phyloP scores from a whole-genome alignment of 2,113 vertebrate genomes.

The Etheostoma cragini region DNA sequence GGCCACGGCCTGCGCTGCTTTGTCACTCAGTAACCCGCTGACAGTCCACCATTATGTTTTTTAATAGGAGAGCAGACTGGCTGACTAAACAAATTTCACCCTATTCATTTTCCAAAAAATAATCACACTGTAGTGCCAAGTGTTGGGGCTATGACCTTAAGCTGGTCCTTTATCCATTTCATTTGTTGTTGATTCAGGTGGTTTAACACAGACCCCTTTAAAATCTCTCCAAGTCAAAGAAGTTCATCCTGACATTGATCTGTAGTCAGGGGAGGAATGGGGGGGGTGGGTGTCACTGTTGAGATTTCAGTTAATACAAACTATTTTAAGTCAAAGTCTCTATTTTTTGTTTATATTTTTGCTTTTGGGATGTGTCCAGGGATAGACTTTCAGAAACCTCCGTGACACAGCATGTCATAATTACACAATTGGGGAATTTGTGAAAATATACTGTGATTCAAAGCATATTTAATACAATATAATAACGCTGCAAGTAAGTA shows the following conservation, averaged over 20 bases:
- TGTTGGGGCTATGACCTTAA: conserved; percentile 13
- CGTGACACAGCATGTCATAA: too few relatives aligned
- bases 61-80: conserved; percentile 29
- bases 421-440: too few relatives aligned
- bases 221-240: background rate
- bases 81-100: conserved; percentile 19
- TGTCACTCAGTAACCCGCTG: conserved; percentile 53
- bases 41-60: conserved; percentile 44
- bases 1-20: conserved; percentile 44
- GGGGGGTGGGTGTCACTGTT: background rate
- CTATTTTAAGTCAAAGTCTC: too few relatives aligned
- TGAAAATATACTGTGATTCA: too few relatives aligned
- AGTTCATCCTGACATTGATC: background rate
- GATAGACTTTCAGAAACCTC: too few relatives aligned
- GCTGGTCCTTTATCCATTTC: background rate
- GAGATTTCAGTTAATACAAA: too few relatives aligned
- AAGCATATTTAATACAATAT: too few relatives aligned
- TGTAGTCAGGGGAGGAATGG: background rate
- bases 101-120: conserved; percentile 48
- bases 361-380: too few relatives aligned
- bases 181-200: background rate
- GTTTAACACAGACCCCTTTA: background rate
- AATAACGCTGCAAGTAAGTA: too few relatives aligned
- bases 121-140: conserved; percentile 31
- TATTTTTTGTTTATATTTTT: too few relatives aligned